These are phyloP conservation scores for Pantelozetes paolii DNA, from an alignment of 2,888 invertebrate species.

Conservation along the genomic window DNA sequence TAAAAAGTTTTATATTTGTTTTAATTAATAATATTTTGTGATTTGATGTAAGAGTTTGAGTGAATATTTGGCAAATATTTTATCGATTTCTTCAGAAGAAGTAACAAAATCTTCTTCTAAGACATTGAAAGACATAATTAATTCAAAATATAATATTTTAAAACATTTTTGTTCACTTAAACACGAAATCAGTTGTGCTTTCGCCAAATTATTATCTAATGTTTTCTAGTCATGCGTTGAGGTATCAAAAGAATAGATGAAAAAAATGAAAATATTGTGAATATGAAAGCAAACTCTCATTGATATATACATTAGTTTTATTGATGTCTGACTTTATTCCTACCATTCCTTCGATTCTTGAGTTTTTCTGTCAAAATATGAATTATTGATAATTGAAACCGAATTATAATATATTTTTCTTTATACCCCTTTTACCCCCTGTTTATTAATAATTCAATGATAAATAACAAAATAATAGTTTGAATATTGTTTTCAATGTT, in stretches of 20 bases:
- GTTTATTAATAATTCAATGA: too few species aligned
- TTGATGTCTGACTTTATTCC: neutral
- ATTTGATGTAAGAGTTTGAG: too few species aligned
- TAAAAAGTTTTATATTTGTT: too few species aligned
- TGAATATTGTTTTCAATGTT: too few species aligned
- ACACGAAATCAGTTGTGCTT: neutral
- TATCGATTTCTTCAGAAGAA: too few species aligned
- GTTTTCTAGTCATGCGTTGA: slow-evolving; percentile 27
- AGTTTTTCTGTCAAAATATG: neutral
- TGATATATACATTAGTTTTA: slow-evolving; percentile 18
- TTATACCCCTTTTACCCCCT: too few species aligned
- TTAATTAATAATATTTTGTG: too few species aligned
- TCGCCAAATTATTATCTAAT: slow-evolving; percentile 4
- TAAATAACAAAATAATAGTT: too few species aligned
- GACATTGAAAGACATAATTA: slow-evolving; percentile 5
- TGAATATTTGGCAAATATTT: too few species aligned
- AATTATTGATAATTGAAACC: too few species aligned
- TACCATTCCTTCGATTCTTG: neutral
- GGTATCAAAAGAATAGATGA: slow-evolving; percentile 7
- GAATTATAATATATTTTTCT: too few species aligned
- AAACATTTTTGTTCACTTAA: neutral
- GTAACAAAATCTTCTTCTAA: too few species aligned
- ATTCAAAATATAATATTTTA: neutral
- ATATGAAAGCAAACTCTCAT: neutral
- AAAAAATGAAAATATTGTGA: neutral